Conservation (phyloP, 1,140 invertebrate species). For the Pseudomyrmex cubaensis region DNA sequence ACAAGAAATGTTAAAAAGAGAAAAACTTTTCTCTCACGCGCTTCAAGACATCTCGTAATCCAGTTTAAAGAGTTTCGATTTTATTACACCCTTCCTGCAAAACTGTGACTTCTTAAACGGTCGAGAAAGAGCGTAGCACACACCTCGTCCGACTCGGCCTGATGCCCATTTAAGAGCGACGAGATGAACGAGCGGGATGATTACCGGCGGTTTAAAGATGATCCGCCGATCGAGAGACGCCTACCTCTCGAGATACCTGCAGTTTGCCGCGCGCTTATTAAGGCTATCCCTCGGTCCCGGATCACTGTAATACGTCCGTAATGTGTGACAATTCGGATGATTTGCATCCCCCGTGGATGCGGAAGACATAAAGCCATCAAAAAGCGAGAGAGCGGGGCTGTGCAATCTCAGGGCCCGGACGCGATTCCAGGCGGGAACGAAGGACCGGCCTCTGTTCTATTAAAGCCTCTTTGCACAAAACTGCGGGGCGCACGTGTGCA, state of each 20-base stretch:
- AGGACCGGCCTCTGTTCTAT: constrained; percentile 31
- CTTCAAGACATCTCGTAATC: too few relatives aligned
- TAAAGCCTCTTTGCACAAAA: constrained; percentile 44
- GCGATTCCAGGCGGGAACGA: neutral
- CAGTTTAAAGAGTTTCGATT: too few relatives aligned
- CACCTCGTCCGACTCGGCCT: constrained; percentile 19
- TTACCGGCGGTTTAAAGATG: constrained; percentile 72
- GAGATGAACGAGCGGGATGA: constrained; percentile 55
- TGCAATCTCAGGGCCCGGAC: constrained; percentile 15
- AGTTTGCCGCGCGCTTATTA: constrained; percentile 66
- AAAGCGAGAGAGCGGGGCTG: neutral
- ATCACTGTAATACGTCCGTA: constrained; percentile 73
- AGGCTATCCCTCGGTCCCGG: constrained; percentile 66
- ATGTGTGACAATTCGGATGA: constrained; percentile 73
- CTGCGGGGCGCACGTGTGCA: constrained; percentile 40
- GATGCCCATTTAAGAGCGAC: constrained; percentile 41
- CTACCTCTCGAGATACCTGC: constrained; percentile 63
- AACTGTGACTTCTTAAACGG: too few relatives aligned
- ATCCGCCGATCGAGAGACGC: constrained; percentile 77
- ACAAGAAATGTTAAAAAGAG: too few relatives aligned
- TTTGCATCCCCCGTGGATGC: constrained; percentile 59
- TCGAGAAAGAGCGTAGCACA: too few relatives aligned
- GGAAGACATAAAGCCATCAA: constrained; percentile 64
- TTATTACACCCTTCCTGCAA: too few relatives aligned
- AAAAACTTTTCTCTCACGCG: neutral